Base-by-base conservation (phyloP, 2,888 invertebrate genomes). In the Belgica antarctica region DNA sequence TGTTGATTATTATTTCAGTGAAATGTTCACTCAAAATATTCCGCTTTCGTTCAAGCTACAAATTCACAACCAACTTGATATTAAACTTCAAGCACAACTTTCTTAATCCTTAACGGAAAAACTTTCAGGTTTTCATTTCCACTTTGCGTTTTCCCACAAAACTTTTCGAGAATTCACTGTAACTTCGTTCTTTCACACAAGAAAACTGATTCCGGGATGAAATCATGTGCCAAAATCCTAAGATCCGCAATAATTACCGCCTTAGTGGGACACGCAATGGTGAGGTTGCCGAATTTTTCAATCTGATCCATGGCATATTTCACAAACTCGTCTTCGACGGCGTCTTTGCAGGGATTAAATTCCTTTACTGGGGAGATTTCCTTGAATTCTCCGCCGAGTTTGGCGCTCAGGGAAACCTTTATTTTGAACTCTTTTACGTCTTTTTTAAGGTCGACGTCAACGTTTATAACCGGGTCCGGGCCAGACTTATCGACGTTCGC, bases 301-400 rank as follows among this genome's bases (percentile, higher is more conserved):
- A 59, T 59, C 25, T 25, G 2, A 4, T 27, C 59, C 59, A 59
- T 4, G 8, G 59, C 59, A 59, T 22, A 59, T 25, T 59, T 59
- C 1, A 59, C 59, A 12, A 59, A 22, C 15, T 59, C 25, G n/a
- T 59, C 59, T 27, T 24, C 27, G 3, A 25, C 27, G 19, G 5
- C 59, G 27, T 25, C 27, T 12, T 25, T 25, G 59, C 59, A 59
- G n/a, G 59, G 59, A 59, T 59, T 59, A 27, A 59, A 59, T 2
- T 59, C 59, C 19, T 27, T 59, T 2, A 27, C 15, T 4, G 59
- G 59, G n/a, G 12, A 24, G 15, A 59, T 59, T 59, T 59, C 59
- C 27, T 27, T 59, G 7, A 7, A 59, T 12, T 59, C 59, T 1
- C 27, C 59, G 3, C n/a, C 27, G n/a, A 59, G 3, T 27, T 59